A percentile compares a stretch with the other conserved stretches of the same genome.
Conservation (phyloP, 2,888 invertebrate species). For the Uropetala carovei region DNA sequence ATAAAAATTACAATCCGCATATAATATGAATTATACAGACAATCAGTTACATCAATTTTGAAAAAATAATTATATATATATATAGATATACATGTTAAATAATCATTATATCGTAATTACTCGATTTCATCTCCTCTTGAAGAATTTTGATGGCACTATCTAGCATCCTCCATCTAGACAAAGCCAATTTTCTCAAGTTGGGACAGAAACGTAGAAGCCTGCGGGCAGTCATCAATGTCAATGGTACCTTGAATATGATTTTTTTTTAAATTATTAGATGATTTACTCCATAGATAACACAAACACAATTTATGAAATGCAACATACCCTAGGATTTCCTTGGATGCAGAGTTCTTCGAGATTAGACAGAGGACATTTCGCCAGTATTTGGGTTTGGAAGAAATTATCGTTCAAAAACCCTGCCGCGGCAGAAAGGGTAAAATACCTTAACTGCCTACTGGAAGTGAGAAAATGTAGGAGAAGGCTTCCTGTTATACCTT, state of each 20-base stretch:
- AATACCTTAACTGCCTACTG: slow-evolving; percentile 29
- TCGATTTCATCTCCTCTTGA: slow-evolving; percentile 54
- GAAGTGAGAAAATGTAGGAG: slow-evolving; percentile 49
- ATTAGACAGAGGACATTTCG: slow-evolving; percentile 33
- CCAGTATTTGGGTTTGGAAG: slow-evolving; percentile 35
- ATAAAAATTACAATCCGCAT: not conserved
- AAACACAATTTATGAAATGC: not conserved
- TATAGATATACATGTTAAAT: not conserved
- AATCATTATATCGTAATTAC: slow-evolving; percentile 58
- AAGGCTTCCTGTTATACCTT: slow-evolving; percentile 49
- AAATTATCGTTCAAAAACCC: slow-evolving; percentile 51
- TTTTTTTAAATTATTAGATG: not conserved
- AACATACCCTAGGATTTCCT: slow-evolving; percentile 50
- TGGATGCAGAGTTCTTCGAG: slow-evolving; percentile 50
- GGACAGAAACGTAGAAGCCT: slow-evolving; percentile 30
- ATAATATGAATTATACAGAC: not conserved
- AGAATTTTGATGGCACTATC: slow-evolving; percentile 19
- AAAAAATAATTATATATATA: too few relatives aligned
- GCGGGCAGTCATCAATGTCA: slow-evolving; percentile 55
- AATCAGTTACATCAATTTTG: not conserved
- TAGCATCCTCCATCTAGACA: slow-evolving; percentile 25
- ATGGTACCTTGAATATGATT: slow-evolving; percentile 38
- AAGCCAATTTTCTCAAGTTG: slow-evolving; percentile 51
- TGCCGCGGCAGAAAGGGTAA: slow-evolving; percentile 19
- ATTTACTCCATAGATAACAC: not conserved